Evolutionary conservation across 2,888 invertebrate species (phyloP), one percentile per base, ranked within the genome.

Genomic region (Epinotia nisella): DNA sequence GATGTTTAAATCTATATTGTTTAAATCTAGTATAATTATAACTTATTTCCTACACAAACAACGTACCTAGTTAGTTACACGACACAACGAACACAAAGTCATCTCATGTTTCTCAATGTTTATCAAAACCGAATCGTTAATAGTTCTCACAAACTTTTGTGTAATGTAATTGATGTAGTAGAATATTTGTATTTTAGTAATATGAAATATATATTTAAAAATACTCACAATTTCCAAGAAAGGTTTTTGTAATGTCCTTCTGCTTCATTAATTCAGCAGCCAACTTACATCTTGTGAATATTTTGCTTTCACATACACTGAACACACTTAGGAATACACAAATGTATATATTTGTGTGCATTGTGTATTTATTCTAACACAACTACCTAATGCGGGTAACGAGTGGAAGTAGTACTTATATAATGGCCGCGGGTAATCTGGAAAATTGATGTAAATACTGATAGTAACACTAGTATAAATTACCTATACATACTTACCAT

Each of bases 161-260:
- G 35, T 35, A 35, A 7, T n/a, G n/a, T n/a, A n/a, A n/a, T n/a
- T n/a, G n/a, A 7, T 35, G 9, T 35, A 9, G 35, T 35, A 35
- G 35, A 7, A 35, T 35, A 35, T 35, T 35, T 35, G 9, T 35
- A 9, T 35, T 35, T 35, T 35, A 24, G 9, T 35, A 9, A 35
- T 35, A 35, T 9, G 9, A 35, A 35, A 5, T 24, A 24, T 2
- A 24, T 24, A 24, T 24, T 24, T 2, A 2, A 4, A 29, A 35
- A 61, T 65, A 88, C 90, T 90, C 74, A 90, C 90, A 90, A 59
- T 79, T 85, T 2, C 90, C 85, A 71, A 90, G 80, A 75, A 85
- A 90, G 0, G 85, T 84, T 70, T 84, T 89, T 3, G 82, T 76
- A 3, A 89, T 81, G 15, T 75, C 41, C 39, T 78, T 81, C 0